Evolutionary conservation across 1,140 invertebrate genomes (phyloP).

Genomic region (Melipona quadrifasciata): DNA sequence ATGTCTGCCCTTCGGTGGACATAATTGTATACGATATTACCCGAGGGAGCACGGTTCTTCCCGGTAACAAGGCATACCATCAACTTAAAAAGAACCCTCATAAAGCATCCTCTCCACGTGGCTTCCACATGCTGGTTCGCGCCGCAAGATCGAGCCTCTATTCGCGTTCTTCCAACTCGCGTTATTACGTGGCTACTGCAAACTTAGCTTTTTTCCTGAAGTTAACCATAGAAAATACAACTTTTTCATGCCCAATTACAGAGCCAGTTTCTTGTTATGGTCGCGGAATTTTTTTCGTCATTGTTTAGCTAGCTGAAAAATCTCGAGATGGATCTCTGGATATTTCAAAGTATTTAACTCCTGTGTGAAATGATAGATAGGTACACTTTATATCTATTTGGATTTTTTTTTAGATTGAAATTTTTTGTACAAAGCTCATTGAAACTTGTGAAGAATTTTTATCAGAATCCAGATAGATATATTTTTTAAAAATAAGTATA

Average conservation of each 20-base stretch:
- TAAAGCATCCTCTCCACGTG: constrained; percentile 46
- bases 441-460: too few relatives aligned
- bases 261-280: constrained; percentile 64
- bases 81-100: constrained; percentile 54
- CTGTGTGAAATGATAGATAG: background rate
- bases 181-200: background rate
- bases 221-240: constrained; percentile 65
- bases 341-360: background rate
- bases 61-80: constrained; percentile 80
- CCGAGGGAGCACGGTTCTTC: constrained; percentile 73
- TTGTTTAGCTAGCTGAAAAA: too few relatives aligned
- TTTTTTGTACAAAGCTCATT: background rate
- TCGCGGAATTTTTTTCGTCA: background rate
- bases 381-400: background rate
- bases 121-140: constrained; percentile 23
- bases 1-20: constrained; percentile 75
- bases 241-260: constrained; percentile 76
- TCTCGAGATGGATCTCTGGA: too few relatives aligned
- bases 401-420: background rate
- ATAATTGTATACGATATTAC: constrained; percentile 80
- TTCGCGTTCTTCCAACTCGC: background rate
- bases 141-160: constrained; percentile 66
- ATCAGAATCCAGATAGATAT: too few relatives aligned
- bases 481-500: background rate
- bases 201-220: background rate